Percentiles rank a stretch among this genome's conserved stretches.
Conservation (phyloP, 1,140 invertebrate species). For the Neoseiulus cucumeris region DNA sequence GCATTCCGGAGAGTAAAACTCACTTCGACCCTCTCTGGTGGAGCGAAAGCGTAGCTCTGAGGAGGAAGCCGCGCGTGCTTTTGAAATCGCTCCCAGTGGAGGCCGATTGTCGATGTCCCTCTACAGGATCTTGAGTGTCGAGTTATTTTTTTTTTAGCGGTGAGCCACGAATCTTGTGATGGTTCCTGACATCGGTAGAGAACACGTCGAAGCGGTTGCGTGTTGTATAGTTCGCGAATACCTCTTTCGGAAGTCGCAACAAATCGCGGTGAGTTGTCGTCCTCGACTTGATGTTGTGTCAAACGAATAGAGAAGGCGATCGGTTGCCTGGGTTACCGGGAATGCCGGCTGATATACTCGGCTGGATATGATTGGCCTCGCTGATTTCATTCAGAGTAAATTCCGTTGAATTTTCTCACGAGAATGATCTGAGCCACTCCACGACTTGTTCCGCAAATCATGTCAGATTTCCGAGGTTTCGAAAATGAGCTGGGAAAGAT, state of each 20-base stretch:
- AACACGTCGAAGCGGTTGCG: conserved; percentile 1
- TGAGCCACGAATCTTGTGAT: too few species aligned
- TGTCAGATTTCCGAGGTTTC: too few species aligned
- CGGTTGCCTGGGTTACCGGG: background rate
- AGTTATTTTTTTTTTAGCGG: too few species aligned
- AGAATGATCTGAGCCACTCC: background rate
- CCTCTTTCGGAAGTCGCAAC: background rate
- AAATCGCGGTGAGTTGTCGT: background rate
- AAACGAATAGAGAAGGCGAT: too few species aligned
- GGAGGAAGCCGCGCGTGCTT: too few species aligned
- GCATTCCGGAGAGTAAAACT: too few species aligned
- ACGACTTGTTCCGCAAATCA: background rate
- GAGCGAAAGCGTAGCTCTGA: too few species aligned
- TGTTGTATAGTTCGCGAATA: conserved; percentile 2
- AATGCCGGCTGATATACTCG: background rate
- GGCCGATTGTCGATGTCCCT: too few species aligned
- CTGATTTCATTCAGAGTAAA: background rate
- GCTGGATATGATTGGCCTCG: background rate
- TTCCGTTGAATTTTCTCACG: background rate
- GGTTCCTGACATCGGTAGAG: background rate
- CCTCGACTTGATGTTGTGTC: background rate
- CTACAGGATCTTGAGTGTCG: too few species aligned
- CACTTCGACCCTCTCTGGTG: too few species aligned
- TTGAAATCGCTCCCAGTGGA: too few species aligned
- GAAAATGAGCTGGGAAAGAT: too few species aligned